Conservation (phyloP, 2,888 invertebrate species). For the Ennomos fuscantarius region DNA sequence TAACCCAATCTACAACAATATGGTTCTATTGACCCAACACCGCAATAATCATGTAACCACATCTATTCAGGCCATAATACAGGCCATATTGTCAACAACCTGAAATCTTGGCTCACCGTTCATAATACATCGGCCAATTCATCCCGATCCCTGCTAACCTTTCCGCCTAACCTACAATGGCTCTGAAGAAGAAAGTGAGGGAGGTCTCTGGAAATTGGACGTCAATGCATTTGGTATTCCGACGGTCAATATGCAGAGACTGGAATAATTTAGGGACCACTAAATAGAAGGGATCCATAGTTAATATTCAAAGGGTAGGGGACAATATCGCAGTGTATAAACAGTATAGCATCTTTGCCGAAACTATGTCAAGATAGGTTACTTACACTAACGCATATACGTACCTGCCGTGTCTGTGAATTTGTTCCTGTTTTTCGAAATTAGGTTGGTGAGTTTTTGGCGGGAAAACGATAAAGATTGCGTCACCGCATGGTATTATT, state of each 20-base stretch:
- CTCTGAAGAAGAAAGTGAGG: slow-evolving; percentile 18
- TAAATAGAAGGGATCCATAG: slow-evolving; percentile 71
- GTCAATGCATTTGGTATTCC: slow-evolving; percentile 59
- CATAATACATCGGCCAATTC: slow-evolving; percentile 44
- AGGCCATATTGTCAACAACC: slow-evolving; percentile 40
- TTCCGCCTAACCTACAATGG: slow-evolving; percentile 3
- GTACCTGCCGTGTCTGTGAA: neutral
- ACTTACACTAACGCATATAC: neutral
- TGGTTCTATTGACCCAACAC: slow-evolving; percentile 6
- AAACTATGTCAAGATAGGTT: neutral
- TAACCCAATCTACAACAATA: too few relatives aligned
- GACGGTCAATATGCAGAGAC: slow-evolving; percentile 68
- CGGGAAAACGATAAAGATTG: too few relatives aligned
- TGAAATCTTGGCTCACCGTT: slow-evolving; percentile 43
- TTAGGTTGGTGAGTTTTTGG: too few relatives aligned
- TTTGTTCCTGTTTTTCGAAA: too few relatives aligned
- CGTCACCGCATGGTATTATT: too few relatives aligned
- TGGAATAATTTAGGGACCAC: slow-evolving; percentile 75
- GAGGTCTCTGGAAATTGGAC: slow-evolving; percentile 48
- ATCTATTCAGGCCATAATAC: slow-evolving; percentile 24
- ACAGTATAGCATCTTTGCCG: slow-evolving; percentile 14
- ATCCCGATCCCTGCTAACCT: slow-evolving; percentile 31
- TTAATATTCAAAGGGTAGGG: slow-evolving; percentile 75
- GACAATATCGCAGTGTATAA: slow-evolving; percentile 54
- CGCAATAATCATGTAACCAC: slow-evolving; percentile 27